Evolutionary conservation across 2,797 vertebrate species (phyloP).

Genomic region (Oreonectes daqikongensis): DNA sequence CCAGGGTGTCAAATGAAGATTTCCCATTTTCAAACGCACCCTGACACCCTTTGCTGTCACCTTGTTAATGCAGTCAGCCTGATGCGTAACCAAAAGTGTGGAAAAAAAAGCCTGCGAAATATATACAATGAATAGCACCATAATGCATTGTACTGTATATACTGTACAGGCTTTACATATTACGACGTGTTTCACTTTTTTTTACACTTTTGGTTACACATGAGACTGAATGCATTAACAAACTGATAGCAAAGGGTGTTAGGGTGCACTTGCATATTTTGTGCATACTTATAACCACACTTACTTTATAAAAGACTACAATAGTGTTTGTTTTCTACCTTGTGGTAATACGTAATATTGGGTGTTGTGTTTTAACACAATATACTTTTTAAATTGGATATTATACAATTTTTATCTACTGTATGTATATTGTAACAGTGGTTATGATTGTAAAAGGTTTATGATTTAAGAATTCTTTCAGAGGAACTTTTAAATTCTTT

Average conservation of each 20-base stretch:
- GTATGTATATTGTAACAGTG: background rate
- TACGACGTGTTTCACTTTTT: background rate
- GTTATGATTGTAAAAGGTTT: too few relatives aligned
- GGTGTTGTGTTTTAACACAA: background rate
- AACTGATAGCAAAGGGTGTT: conserved; percentile 64
- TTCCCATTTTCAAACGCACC: background rate
- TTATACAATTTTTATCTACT: background rate
- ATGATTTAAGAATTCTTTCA: too few relatives aligned
- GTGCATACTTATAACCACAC: background rate
- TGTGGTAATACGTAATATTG: too few relatives aligned
- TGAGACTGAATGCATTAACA: conserved; percentile 68
- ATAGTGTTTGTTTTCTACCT: background rate
- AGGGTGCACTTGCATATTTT: background rate
- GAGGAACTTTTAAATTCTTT: too few relatives aligned
- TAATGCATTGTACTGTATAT: background rate
- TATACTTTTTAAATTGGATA: background rate
- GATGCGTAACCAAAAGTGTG: background rate
- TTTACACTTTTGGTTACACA: conserved; percentile 3
- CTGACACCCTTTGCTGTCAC: conserved; percentile 63
- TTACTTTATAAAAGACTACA: background rate
- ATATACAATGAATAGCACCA: too few relatives aligned
- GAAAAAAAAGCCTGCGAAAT: conserved; percentile 32
- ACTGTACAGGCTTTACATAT: background rate
- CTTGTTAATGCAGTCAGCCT: conserved; percentile 70
- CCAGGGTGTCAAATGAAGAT: conserved; percentile 36